Evolutionary conservation across 2,797 vertebrate species (phyloP).

Genomic region (Oreonectes daqikongensis): DNA sequence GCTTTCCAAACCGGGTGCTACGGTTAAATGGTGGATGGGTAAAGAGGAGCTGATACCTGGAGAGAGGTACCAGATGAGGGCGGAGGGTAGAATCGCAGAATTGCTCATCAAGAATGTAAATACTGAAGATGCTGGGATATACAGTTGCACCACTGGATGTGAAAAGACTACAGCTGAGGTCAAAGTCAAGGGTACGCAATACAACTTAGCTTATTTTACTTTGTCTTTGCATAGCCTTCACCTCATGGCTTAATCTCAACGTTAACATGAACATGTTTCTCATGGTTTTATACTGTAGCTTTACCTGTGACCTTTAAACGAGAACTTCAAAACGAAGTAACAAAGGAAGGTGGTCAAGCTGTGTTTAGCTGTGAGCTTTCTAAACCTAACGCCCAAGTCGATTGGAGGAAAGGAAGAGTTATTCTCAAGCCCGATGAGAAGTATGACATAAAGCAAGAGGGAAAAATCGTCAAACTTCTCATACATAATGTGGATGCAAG

Average conservation of each 20-base stretch:
- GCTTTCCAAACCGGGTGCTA: constrained; percentile 75
- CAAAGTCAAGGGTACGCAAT: constrained; percentile 75
- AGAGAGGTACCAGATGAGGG: constrained; percentile 76
- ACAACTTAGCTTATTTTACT: too few species aligned
- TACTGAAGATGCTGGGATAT: constrained; percentile 71
- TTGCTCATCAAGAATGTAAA: constrained; percentile 75
- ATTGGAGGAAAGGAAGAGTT: constrained; percentile 88
- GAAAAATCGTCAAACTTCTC: constrained; percentile 72
- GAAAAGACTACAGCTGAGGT: constrained; percentile 72
- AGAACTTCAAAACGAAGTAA: constrained; percentile 78
- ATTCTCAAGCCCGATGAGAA: constrained; percentile 85
- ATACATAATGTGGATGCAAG: constrained; percentile 79
- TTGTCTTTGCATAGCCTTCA: not conserved
- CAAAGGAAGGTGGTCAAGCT: constrained; percentile 79
- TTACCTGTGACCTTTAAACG: constrained; percentile 82
- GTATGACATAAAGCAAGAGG: constrained; percentile 84
- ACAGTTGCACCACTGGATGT: constrained; percentile 71
- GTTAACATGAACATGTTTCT: constrained; percentile 1
- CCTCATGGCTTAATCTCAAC: not conserved
- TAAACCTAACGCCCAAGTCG: constrained; percentile 72
- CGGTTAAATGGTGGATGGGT: constrained; percentile 81
- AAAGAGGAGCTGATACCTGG: constrained; percentile 67
- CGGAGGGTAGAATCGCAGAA: constrained; percentile 75
- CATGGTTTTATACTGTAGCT: constrained; percentile 68
- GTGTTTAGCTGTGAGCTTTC: constrained; percentile 84